These are phyloP conservation scores for Plectrocnemia conspersa DNA, from an alignment of 1,140 invertebrate genomes.

Conservation along the genomic window DNA sequence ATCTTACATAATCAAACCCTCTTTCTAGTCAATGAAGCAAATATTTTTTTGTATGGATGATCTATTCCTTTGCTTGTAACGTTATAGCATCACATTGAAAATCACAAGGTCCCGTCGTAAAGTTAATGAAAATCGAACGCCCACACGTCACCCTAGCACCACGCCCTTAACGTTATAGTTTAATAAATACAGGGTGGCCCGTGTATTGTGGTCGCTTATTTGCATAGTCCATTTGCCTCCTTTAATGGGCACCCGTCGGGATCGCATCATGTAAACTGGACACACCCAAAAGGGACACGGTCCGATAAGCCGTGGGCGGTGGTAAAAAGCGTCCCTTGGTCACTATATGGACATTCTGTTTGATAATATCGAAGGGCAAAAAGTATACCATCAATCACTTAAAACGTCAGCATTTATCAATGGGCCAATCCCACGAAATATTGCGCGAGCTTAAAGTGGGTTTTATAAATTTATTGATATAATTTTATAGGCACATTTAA, in stretches of 20 bases:
- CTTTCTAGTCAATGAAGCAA: too few species aligned
- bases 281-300: too few species aligned
- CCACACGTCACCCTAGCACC: neutral
- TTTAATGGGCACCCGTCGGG: neutral
- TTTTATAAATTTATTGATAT: too few species aligned
- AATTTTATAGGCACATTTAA: too few species aligned
- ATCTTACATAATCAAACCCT: too few species aligned
- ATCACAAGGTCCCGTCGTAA: too few species aligned
- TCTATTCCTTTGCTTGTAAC: too few species aligned
- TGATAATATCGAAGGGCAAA: conserved; percentile 10
- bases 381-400: conserved; percentile 17
- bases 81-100: too few species aligned
- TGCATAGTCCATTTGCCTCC: conserved; percentile 1
- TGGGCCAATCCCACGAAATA: conserved; percentile 8
- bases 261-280: too few species aligned
- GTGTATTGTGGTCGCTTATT: neutral
- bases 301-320: neutral
- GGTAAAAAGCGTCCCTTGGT: conserved; percentile 6
- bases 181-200: neutral
- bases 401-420: conserved; percentile 17
- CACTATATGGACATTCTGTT: neutral
- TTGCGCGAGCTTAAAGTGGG: neutral
- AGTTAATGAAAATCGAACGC: neutral
- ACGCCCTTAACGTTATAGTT: too few species aligned
- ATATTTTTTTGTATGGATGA: too few species aligned